phyloP scores from a whole-genome alignment of 2,797 vertebrate species.

The Enteromius mattozi region DNA sequence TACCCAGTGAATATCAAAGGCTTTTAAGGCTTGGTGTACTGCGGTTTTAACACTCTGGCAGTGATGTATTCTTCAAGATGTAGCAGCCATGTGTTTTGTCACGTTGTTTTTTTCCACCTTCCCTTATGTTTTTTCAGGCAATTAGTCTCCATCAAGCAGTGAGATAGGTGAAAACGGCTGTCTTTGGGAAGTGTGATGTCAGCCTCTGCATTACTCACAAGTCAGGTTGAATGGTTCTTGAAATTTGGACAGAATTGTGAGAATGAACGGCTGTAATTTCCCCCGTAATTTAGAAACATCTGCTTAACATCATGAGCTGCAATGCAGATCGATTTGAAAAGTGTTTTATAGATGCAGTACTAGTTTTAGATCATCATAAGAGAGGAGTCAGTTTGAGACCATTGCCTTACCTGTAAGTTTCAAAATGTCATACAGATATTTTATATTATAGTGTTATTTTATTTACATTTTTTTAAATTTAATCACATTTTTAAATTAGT shows the following conservation, averaged over 20 bases:
- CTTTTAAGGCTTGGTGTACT: constrained; percentile 13
- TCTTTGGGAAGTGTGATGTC: neutral
- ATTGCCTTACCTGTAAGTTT: neutral
- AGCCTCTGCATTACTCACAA: neutral
- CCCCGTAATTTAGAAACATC: neutral
- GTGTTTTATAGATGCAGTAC: constrained; percentile 2
- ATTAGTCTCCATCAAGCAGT: neutral
- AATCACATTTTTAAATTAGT: no score
- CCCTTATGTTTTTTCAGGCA: neutral
- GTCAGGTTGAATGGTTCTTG: neutral
- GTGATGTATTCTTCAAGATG: constrained; percentile 11
- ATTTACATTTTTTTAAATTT: no score
- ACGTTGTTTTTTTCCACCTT: constrained; percentile 3
- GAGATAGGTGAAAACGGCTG: neutral
- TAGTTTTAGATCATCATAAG: neutral
- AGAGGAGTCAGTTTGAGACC: neutral
- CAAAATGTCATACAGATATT: neutral
- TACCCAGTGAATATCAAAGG: constrained; percentile 16
- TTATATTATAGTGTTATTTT: neutral
- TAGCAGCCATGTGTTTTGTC: neutral
- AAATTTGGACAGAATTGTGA: neutral
- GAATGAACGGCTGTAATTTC: neutral
- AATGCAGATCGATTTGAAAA: neutral
- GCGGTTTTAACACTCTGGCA: neutral
- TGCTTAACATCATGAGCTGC: neutral